These are phyloP conservation scores for Scomber colias DNA, from an alignment of 2,113 vertebrate species.

Conservation along the genomic window DNA sequence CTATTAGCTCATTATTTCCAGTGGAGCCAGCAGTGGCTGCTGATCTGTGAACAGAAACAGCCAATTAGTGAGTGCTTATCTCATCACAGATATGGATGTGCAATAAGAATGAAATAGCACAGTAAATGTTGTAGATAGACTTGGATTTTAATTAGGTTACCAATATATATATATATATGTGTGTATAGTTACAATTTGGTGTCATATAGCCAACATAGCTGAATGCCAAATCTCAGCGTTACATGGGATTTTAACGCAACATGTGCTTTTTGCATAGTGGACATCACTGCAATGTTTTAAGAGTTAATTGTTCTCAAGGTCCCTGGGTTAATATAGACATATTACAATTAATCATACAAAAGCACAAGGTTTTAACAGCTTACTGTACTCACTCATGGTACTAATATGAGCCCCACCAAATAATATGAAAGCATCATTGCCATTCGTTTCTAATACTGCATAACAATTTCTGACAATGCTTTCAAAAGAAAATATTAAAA, in stretches of 20 bases:
- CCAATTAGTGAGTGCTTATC: constrained; percentile 80
- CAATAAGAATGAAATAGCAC: constrained; percentile 64
- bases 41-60: constrained; percentile 74
- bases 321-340: not conserved
- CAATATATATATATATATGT: not conserved
- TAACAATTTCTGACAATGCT: not conserved
- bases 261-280: not conserved
- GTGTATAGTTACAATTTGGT: not conserved
- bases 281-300: not conserved
- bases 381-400: not conserved
- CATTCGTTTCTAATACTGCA: not conserved
- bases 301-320: not conserved
- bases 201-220: not conserved
- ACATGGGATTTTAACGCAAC: not conserved
- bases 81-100: constrained; percentile 63
- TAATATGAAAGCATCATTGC: too few species aligned
- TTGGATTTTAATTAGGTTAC: constrained; percentile 41
- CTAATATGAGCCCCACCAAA: too few species aligned
- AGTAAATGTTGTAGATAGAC: constrained; percentile 40
- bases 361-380: not conserved
- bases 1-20: constrained; percentile 82
- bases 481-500: too few species aligned
- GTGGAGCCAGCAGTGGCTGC: constrained; percentile 64
- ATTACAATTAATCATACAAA: not conserved
- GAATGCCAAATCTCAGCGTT: not conserved